Percentiles rank a stretch among this genome's conserved stretches.
phyloP scores from a whole-genome alignment of 2,797 vertebrate species.

The Pelochelys cantorii region DNA sequence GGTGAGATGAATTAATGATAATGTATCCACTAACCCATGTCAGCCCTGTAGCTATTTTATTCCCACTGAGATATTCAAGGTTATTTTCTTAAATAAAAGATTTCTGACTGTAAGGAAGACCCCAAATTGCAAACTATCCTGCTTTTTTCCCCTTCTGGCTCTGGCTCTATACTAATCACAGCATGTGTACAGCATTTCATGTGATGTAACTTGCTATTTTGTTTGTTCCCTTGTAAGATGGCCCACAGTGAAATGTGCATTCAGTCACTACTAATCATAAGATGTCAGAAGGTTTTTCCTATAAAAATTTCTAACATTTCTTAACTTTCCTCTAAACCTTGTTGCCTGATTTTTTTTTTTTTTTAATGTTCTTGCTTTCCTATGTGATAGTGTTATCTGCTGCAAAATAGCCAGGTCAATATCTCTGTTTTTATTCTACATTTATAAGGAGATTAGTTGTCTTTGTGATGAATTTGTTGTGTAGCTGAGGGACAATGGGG shows the following conservation, averaged over 20 bases:
- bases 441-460: slow-evolving; percentile 26
- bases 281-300: not conserved
- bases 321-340: not conserved
- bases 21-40: not conserved
- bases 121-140: not conserved
- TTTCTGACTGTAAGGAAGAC: not conserved
- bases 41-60: not conserved
- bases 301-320: not conserved
- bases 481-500: not conserved
- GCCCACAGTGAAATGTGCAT: not conserved
- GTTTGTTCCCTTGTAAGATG: not conserved
- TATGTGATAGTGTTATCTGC: not conserved
- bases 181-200: not conserved
- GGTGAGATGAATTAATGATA: accelerated
- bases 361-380: not conserved
- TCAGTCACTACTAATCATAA: not conserved
- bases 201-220: not conserved
- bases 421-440: not conserved
- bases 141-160: not conserved
- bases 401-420: not conserved
- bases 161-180: not conserved
- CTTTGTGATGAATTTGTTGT: slow-evolving; percentile 5
- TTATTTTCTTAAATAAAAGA: not conserved
- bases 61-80: not conserved
- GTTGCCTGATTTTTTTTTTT: not conserved